A percentile compares a stretch with the other conserved stretches of the same genome.
Evolutionary conservation across 2,797 vertebrate species (phyloP).

Genomic region (Cuculus canorus): DNA sequence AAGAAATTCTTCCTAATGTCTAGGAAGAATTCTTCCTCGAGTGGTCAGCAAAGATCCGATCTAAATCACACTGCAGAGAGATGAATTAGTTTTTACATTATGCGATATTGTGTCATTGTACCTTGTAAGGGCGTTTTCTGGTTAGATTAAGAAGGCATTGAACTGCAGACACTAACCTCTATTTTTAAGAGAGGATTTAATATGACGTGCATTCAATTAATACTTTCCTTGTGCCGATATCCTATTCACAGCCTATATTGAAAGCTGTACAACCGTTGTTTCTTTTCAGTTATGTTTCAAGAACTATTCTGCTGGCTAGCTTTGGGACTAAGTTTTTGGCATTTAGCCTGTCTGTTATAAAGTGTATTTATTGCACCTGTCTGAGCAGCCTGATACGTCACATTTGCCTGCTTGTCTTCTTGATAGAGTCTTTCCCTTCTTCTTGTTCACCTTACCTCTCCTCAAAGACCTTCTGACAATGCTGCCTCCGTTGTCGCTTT

Average conservation of each 20-base stretch:
- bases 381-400: background rate
- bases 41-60: background rate
- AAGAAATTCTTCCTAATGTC: no score
- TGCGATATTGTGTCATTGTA: background rate
- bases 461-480: background rate
- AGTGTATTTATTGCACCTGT: background rate
- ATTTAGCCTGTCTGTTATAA: background rate
- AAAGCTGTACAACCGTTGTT: background rate
- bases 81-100: background rate
- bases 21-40: no score
- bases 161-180: background rate
- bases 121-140: background rate
- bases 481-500: background rate
- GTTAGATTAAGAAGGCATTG: background rate
- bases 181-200: background rate
- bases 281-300: background rate
- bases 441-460: background rate
- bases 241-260: background rate
- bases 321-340: background rate
- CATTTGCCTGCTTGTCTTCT: background rate
- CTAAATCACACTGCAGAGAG: background rate
- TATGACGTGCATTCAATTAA: background rate
- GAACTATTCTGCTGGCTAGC: background rate
- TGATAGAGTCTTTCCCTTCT: background rate
- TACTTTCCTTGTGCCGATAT: background rate